These are phyloP conservation scores for Subacronicta megacephala DNA, from an alignment of 2,888 invertebrate species.

Conservation along the genomic window DNA sequence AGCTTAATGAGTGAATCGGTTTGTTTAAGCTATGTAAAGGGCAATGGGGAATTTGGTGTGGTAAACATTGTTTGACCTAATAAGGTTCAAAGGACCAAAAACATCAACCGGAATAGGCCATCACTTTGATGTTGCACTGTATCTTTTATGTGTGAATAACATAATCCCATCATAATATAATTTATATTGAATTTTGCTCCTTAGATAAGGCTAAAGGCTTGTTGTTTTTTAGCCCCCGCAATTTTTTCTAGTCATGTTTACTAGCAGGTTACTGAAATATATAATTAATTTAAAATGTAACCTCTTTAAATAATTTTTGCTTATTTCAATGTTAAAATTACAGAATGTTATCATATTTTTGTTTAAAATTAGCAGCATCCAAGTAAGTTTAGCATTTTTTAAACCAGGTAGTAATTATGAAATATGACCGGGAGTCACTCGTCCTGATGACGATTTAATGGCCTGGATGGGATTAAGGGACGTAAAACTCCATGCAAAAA, in stretches of 20 bases:
- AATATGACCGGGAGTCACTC: constrained; percentile 8
- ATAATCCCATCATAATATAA: too few species aligned
- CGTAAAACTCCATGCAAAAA: constrained; percentile 27
- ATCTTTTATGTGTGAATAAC: too few species aligned
- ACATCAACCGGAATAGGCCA: not conserved
- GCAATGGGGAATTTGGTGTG: not conserved
- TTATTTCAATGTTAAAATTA: too few species aligned
- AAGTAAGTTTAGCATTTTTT: not conserved
- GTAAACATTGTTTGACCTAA: not conserved
- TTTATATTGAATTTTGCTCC: too few species aligned
- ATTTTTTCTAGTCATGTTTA: too few species aligned
- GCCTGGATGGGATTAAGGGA: constrained; percentile 33
- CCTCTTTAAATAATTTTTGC: too few species aligned
- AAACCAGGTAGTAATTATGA: constrained; percentile 38
- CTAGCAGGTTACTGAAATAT: too few species aligned
- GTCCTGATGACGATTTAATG: constrained; percentile 39
- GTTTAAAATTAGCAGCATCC: not conserved
- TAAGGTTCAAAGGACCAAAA: not conserved
- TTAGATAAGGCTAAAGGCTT: too few species aligned
- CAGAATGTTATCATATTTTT: not conserved
- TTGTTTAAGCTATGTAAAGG: constrained; percentile 26
- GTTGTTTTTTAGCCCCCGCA: too few species aligned
- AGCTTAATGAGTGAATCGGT: constrained; percentile 55
- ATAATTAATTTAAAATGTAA: too few species aligned
- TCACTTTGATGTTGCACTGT: not conserved